Conservation (phyloP, 1,140 invertebrate species). For the Tetramorium alpestre region DNA sequence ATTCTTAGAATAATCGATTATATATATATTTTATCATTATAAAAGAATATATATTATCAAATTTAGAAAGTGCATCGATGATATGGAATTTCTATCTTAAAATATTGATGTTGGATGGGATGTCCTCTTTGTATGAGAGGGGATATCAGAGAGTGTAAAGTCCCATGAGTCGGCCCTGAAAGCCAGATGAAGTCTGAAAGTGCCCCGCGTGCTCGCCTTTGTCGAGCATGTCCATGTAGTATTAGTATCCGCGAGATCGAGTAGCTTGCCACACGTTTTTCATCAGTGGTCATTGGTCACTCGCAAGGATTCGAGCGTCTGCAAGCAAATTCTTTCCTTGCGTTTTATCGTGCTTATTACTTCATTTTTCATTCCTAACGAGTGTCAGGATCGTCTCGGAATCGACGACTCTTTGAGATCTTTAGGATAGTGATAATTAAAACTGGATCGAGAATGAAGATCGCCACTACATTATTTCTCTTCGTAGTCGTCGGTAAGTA, state of each 20-base stretch:
- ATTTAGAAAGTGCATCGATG: not conserved
- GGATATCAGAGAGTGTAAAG: not conserved
- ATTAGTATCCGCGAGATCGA: constrained; percentile 81
- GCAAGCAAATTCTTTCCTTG: not conserved
- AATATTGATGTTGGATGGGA: not conserved
- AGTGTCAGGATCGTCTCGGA: constrained; percentile 11
- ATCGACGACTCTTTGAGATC: constrained; percentile 40
- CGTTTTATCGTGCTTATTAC: not conserved
- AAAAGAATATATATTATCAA: not conserved
- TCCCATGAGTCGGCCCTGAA: constrained; percentile 64
- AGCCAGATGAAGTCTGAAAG: constrained; percentile 78
- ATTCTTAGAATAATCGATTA: not conserved
- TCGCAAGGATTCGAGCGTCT: constrained; percentile 14
- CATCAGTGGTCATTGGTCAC: constrained; percentile 48
- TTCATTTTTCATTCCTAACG: not conserved
- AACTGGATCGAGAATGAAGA: constrained; percentile 81
- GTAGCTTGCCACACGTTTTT: constrained; percentile 76
- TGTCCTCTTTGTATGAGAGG: not conserved
- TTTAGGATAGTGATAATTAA: constrained; percentile 45
- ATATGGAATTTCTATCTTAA: not conserved
- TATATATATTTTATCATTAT: not conserved
- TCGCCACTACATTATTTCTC: constrained; percentile 80
- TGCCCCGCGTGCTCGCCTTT: constrained; percentile 79
- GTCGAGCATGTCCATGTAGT: constrained; percentile 73
- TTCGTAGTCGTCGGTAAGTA: constrained; percentile 83